Percentiles rank a stretch among this genome's conserved stretches.
Conservation (phyloP, 2,797 vertebrate species). For the Aviceda cuculoides region DNA sequence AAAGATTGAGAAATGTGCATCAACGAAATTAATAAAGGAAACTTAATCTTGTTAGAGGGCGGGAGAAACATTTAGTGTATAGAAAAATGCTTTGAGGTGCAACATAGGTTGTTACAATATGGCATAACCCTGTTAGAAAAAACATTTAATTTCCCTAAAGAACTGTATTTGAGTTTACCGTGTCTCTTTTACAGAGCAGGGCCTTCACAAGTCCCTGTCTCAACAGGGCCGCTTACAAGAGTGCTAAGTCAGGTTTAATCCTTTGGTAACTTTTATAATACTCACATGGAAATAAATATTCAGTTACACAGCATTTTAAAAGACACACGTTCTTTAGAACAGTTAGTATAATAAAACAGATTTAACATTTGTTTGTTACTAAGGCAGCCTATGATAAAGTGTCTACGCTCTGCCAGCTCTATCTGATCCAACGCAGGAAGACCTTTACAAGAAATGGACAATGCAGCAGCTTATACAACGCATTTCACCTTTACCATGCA, state of each 20-base stretch:
- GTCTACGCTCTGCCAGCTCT: conserved; percentile 70
- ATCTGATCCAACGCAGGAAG: conserved; percentile 56
- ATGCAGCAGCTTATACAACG: conserved; percentile 48
- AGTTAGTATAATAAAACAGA: conserved; percentile 71
- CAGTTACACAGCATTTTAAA: conserved; percentile 75
- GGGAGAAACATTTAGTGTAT: conserved; percentile 74
- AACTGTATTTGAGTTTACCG: conserved; percentile 76
- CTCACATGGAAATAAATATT: conserved; percentile 84
- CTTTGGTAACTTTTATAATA: conserved; percentile 90
- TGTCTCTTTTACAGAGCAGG: conserved; percentile 64
- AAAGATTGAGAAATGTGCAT: conserved; percentile 75
- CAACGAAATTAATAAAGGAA: conserved; percentile 77
- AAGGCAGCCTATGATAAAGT: conserved; percentile 80
- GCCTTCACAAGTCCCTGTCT: conserved; percentile 47
- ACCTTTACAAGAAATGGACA: conserved; percentile 54
- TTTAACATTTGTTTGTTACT: conserved; percentile 71
- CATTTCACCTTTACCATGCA: conserved; percentile 63
- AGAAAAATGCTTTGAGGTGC: conserved; percentile 72
- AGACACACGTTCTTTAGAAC: conserved; percentile 71
- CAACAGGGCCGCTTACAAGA: conserved; percentile 70
- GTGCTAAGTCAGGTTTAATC: conserved; percentile 70
- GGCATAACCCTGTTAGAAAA: conserved; percentile 78
- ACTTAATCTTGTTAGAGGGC: conserved; percentile 71
- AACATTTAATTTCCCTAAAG: conserved; percentile 73
- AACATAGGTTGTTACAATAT: conserved; percentile 63